Base-by-base conservation (phyloP, 2,113 vertebrate genomes). In the Felis chaus region DNA sequence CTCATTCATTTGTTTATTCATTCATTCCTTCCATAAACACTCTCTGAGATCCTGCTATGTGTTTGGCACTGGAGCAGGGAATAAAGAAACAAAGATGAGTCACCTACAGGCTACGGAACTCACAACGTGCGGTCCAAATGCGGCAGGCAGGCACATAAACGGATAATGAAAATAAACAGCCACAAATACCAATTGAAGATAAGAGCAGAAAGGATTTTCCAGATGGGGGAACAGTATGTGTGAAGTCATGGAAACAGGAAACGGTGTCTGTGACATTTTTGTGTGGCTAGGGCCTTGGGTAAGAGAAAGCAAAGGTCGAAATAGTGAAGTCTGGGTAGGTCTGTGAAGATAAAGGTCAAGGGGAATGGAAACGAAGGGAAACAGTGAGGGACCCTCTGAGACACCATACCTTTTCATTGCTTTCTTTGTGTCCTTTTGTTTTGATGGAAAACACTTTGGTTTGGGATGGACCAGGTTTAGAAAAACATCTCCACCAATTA, bases 281-380 rank as follows among this genome's bases (percentile, higher is more conserved):
- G 3, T 48, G 9, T 16, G 68, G 4, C n/a, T 31, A 3, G 21
- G 18, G 7, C 13, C 14, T 63, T 61, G 63, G 25, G 25, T 7
- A 45, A 82, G 31, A 90, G 31, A 48, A 88, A 68, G 14, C 5
- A 14, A 45, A 65, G 19, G 7, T 13, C 29, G 45, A 78, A 29
- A 50, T 45, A 29, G 12, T 16, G 29, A 68, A 82, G 39, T 21
- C 8, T 39, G n/a, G 33, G 31, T 36, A 23, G 11, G 48, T 2
- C 4, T 12, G 73, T 41, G 33, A 76, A 45, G 63, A 2, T 29
- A n/a, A 15, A 92, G 19, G 53, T 23, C 15, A 2, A 3, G 15
- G 63, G 19, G 11, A 13, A 5, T 74, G 57, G 21, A 33, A 74
- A 48, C 65, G 1, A 3, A 0, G 5, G 1, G 1, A 4, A 41